Conservation (phyloP, 2,113 vertebrate species). For the Cranoglanis bouderius region DNA sequence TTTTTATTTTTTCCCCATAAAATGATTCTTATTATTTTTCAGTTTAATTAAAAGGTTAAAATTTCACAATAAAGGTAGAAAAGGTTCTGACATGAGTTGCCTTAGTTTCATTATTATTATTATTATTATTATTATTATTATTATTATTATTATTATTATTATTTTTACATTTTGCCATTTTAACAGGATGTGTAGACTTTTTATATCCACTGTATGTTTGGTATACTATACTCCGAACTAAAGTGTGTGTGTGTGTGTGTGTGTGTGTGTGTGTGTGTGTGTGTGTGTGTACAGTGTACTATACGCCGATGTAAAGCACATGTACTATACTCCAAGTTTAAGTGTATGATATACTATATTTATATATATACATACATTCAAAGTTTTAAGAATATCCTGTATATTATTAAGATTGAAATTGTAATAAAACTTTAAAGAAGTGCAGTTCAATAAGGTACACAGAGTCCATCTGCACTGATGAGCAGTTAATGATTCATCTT, state of each 20-base stretch:
- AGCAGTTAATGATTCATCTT: constrained; percentile 2
- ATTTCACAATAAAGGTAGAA: too few relatives aligned
- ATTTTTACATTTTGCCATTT: too few relatives aligned
- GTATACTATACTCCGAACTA: not conserved
- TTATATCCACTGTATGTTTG: too few relatives aligned
- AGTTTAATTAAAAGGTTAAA: too few relatives aligned
- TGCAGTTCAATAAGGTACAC: not conserved
- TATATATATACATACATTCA: not conserved
- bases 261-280: not conserved
- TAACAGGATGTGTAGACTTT: too few relatives aligned
- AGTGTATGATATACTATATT: not conserved
- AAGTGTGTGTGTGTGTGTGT: not conserved
- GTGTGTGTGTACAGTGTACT: not conserved
- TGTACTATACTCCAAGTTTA: not conserved
- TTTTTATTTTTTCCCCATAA: too few relatives aligned
- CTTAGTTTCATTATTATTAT: too few relatives aligned
- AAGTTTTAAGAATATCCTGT: not conserved
- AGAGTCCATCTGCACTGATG: not conserved
- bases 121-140: too few relatives aligned
- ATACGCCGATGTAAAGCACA: not conserved
- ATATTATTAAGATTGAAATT: not conserved
- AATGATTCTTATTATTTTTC: too few relatives aligned
- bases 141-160: too few relatives aligned
- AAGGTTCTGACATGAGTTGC: too few relatives aligned
- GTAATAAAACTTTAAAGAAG: not conserved